Evolutionary conservation across 2,113 vertebrate genomes (phyloP).

Genomic region (Murina feae): DNA sequence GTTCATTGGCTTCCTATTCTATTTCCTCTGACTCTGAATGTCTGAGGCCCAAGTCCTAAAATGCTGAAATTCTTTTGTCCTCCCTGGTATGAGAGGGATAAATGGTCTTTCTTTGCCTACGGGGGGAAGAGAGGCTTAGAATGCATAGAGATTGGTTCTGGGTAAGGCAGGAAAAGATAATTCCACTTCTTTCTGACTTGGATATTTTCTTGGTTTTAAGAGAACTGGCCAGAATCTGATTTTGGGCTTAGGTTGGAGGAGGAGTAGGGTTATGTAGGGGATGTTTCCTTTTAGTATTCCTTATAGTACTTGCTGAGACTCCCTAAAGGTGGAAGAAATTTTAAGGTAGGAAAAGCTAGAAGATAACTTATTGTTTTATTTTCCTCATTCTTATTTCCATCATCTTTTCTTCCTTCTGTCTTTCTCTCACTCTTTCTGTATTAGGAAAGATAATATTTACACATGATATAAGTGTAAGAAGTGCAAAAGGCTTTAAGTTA

Average conservation of each 20-base stretch:
- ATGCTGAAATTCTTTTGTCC: not conserved
- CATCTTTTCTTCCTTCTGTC: not conserved
- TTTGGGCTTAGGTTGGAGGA: not conserved
- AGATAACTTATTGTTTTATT: conserved; percentile 35
- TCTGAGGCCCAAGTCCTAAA: not conserved
- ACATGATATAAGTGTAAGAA: not conserved
- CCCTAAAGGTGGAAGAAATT: conserved; percentile 23
- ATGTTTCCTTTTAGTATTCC: conserved; percentile 12
- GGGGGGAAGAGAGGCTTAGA: not conserved
- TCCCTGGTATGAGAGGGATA: not conserved
- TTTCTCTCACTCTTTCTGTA: not conserved
- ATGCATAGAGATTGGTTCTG: not conserved
- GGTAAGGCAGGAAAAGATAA: not conserved
- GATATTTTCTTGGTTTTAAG: not conserved
- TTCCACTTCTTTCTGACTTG: not conserved
- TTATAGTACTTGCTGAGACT: not conserved
- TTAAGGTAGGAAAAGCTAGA: not conserved
- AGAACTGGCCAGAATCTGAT: not conserved
- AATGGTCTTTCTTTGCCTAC: not conserved
- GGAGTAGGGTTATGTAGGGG: not conserved
- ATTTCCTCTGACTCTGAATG: not conserved
- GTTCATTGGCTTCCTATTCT: not conserved
- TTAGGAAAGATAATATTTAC: conserved; percentile 11
- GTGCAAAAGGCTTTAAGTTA: not conserved
- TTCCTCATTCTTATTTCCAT: conserved; percentile 53